These are phyloP conservation scores for Mungos mungo DNA, from an alignment of 2,113 vertebrate species.

Conservation along the genomic window DNA sequence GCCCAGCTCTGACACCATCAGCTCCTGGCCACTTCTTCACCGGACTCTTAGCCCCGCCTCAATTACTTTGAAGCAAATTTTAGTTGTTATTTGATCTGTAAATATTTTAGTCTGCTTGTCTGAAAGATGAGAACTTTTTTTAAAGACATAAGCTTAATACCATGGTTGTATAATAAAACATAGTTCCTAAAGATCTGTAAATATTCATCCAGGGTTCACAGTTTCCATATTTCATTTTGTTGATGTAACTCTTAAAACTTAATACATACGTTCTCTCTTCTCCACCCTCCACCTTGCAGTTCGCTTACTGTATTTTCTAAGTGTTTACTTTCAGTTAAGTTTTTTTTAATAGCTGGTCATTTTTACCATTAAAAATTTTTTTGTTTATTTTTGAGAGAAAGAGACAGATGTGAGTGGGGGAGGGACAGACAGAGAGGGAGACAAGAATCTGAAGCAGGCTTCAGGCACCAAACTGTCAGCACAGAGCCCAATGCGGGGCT, in stretches of 20 bases:
- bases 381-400: too few relatives aligned
- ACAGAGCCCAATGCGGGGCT: too few relatives aligned
- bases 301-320: neutral
- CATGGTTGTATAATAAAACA: neutral
- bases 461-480: too few relatives aligned
- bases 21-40: neutral
- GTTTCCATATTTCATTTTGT: neutral
- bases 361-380: too few relatives aligned
- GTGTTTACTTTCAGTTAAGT: neutral
- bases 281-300: neutral
- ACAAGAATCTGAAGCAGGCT: too few relatives aligned
- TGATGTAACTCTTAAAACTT: neutral
- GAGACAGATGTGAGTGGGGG: too few relatives aligned
- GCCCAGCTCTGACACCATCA: neutral
- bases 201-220: neutral
- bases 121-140: conserved; percentile 7
- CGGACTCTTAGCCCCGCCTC: neutral
- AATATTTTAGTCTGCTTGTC: neutral
- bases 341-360: neutral
- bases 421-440: too few relatives aligned
- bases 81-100: neutral
- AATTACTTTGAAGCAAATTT: conserved; percentile 13
- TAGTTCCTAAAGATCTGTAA: neutral
- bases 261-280: neutral
- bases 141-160: neutral